phyloP scores from a whole-genome alignment of 2,113 vertebrate species.

The human (Homo sapiens) region DNA sequence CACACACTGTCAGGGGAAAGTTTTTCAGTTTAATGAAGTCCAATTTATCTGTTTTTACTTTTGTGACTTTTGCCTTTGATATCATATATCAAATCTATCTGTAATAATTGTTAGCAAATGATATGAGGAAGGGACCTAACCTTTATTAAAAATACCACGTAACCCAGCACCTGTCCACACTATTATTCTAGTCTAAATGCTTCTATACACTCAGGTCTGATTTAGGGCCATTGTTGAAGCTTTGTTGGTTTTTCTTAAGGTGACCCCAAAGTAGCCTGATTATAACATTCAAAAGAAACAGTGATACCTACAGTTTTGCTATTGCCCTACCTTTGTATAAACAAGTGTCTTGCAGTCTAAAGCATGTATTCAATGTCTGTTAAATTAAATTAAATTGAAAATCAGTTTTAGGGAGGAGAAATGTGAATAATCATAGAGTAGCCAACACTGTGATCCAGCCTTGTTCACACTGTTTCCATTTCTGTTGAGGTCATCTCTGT shows the following conservation, averaged over 20 bases:
- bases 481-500: conserved; percentile 13
- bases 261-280: background rate
- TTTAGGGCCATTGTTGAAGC: background rate
- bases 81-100: background rate
- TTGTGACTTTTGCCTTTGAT: background rate
- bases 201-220: background rate
- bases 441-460: background rate
- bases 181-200: background rate
- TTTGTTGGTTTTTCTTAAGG: conserved; percentile 16
- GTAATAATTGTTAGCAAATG: background rate
- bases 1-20: background rate
- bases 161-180: background rate
- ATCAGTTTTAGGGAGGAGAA: background rate
- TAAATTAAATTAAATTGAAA: background rate
- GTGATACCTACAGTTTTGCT: background rate
- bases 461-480: background rate
- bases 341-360: background rate
- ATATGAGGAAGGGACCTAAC: background rate
- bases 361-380: background rate
- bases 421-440: background rate
- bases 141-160: background rate
- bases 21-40: background rate
- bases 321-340: background rate
- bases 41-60: background rate
- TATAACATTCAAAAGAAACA: background rate